Evolutionary conservation across 2,797 vertebrate genomes (phyloP), one percentile per base, ranked within the genome.

Genomic region (Uromys caudimaculatus): DNA sequence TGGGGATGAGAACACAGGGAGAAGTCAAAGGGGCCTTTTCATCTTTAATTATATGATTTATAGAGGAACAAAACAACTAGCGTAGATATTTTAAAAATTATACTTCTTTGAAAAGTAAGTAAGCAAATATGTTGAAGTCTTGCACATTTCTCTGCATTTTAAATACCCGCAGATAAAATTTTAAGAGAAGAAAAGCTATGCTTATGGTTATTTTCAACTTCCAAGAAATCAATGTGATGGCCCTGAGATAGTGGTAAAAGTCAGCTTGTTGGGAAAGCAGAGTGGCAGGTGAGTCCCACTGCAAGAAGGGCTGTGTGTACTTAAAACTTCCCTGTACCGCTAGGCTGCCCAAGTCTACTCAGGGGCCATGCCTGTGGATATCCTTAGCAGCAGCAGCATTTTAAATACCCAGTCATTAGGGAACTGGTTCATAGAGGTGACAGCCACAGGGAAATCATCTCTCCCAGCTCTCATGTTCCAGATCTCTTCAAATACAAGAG

Each of bases 351-450:
- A 47, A 67, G 71, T 81, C 94, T 85, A 29, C 62, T 89, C 90
- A 29, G 88, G 56, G 50, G 56, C 58, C 60, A 29, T 47, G 85
- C 78, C 93, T 81, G 56, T 84, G 75, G 54, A 29, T 89, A 92
- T 77, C 82, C n/a, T 21, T 87, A 84, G 54, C 58, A 94, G 78
- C 92, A 84, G 86, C 96, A 93, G 7, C 12, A 29, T 87, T 93
- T 93, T 95, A 89, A 96, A 96, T 69, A 90, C 56, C 91, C 2
- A 38, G 9, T 94, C 92, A 90, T 95, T 91, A 95, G 79, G 76
- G 64, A 95, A 71, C 69, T 50, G 35, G 94, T 97, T 95, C 96
- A 97, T 78, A 78, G 58, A 97, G 93, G 97, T 96, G 95, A 91
- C 79, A 50, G 32, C 95, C 17, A 58, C 13, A 62, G 89, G 95